Conservation (phyloP, 2,797 vertebrate genomes). For the Chelonia mydas region DNA sequence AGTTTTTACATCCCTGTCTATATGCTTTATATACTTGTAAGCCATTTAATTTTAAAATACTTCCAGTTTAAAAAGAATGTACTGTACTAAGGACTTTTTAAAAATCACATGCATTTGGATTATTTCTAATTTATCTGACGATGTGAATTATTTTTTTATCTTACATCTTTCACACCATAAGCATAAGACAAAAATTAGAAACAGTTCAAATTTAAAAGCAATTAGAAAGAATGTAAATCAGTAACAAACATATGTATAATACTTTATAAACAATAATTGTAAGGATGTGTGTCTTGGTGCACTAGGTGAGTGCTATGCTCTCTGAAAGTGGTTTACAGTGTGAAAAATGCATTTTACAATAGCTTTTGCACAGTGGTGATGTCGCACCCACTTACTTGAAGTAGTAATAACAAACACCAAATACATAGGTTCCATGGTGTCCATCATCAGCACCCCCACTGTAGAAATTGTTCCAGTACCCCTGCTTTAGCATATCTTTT, state of each 20-base stretch:
- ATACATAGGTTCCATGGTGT: too few species aligned
- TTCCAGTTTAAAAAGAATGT: neutral
- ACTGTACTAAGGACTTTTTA: neutral
- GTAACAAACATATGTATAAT: neutral
- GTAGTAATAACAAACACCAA: too few species aligned
- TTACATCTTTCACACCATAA: neutral
- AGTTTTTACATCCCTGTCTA: neutral
- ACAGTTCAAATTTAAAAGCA: neutral
- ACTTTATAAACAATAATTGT: neutral
- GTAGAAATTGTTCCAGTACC: neutral
- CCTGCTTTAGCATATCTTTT: neutral
- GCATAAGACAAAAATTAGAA: neutral
- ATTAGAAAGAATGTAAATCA: neutral
- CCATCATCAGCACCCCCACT: too few species aligned
- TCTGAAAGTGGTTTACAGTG: neutral
- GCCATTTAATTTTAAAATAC: neutral
- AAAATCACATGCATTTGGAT: fast-evolving
- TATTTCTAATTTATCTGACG: neutral
- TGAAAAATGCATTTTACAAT: conserved; percentile 27
- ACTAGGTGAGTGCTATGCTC: neutral
- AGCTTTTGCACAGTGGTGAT: neutral
- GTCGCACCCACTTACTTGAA: too few species aligned
- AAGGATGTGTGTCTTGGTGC: neutral
- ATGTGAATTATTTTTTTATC: neutral
- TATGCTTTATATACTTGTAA: neutral